Evolutionary conservation across 2,113 vertebrate species (phyloP).

Genomic region (Clupea harengus): DNA sequence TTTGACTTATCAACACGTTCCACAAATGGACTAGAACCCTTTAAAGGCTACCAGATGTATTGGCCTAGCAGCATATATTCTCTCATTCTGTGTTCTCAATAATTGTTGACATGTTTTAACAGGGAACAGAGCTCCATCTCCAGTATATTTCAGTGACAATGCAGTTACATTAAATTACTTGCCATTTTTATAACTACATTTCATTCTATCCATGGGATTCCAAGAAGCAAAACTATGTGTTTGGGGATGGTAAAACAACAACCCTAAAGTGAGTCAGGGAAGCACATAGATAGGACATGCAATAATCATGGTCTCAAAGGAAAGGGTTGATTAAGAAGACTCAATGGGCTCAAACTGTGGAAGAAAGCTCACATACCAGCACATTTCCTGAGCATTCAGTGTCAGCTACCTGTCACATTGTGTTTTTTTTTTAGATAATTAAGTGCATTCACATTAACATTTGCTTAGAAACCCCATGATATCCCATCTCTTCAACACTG

Average conservation of each 20-base stretch:
- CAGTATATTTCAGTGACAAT: conserved; percentile 25
- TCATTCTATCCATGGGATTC: conserved; percentile 25
- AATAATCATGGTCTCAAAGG: conserved; percentile 36
- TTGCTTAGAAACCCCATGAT: neutral
- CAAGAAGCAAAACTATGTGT: conserved; percentile 19
- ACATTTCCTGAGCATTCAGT: conserved; percentile 50
- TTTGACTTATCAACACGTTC: neutral
- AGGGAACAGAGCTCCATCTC: conserved; percentile 33
- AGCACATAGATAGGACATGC: conserved; percentile 26
- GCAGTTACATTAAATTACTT: neutral
- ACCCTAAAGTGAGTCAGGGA: conserved; percentile 6
- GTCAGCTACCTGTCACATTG: conserved; percentile 57
- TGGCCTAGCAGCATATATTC: conserved; percentile 39
- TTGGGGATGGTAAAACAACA: conserved; percentile 18
- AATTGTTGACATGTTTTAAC: conserved; percentile 28
- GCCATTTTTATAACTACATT: conserved; percentile 20
- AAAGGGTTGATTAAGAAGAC: conserved; percentile 22
- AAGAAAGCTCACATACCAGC: conserved; percentile 28
- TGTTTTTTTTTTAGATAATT: conserved; percentile 30
- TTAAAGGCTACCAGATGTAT: conserved; percentile 30
- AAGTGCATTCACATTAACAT: conserved; percentile 52
- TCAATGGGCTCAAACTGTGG: conserved; percentile 30
- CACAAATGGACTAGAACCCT: conserved; percentile 16
- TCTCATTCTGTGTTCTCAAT: conserved; percentile 24
- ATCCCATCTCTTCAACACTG: neutral